Conservation (phyloP, 2,113 vertebrate species). For the Chrysemys picta region DNA sequence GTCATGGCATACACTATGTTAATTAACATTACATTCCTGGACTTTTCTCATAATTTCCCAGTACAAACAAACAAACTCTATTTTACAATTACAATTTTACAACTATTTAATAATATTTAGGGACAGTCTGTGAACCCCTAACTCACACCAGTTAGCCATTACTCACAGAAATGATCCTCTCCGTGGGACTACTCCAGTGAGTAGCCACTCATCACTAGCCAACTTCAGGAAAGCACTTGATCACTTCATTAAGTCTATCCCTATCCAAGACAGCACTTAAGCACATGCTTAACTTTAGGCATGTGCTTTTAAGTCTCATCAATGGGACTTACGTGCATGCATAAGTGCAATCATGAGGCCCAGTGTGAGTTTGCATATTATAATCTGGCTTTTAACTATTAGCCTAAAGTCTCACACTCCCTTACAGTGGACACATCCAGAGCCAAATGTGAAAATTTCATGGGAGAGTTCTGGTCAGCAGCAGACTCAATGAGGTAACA, state of each 20-base stretch:
- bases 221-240: background rate
- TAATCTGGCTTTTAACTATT: background rate
- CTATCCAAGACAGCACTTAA: background rate
- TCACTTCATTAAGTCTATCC: background rate
- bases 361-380: background rate
- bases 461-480: background rate
- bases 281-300: fast-evolving
- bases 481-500: background rate
- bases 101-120: background rate
- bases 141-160: background rate
- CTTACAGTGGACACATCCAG: background rate
- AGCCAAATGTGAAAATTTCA: background rate
- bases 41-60: background rate
- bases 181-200: background rate
- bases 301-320: background rate
- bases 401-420: background rate
- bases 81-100: background rate
- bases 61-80: background rate
- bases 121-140: background rate
- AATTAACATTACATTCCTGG: background rate
- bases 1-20: background rate
- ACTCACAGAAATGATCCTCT: background rate
- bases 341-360: too few species aligned
- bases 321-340: background rate
- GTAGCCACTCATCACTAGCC: background rate